Conservation (phyloP, 1,140 invertebrate species). For the Drosophila triauraria region DNA sequence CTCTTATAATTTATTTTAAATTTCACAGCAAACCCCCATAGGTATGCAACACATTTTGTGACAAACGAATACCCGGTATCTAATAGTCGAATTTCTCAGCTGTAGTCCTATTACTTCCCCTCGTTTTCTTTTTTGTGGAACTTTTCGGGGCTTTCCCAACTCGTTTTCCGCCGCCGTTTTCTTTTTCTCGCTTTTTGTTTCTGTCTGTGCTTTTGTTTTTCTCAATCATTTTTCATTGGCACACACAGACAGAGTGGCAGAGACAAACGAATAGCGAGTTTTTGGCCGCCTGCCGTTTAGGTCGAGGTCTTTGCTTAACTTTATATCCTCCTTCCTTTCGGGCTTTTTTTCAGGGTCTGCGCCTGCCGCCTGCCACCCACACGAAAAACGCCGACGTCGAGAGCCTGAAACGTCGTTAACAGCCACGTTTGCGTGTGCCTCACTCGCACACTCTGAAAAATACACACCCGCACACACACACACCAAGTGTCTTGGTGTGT, state of each 20-base stretch:
- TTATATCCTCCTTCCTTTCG: conserved; percentile 50
- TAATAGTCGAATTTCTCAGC: background rate
- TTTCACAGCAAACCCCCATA: no score
- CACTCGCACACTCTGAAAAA: conserved; percentile 18
- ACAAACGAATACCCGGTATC: background rate
- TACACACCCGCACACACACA: conserved; percentile 36
- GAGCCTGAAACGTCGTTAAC: conserved; percentile 75
- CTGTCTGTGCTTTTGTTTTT: conserved; percentile 54
- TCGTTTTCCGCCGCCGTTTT: conserved; percentile 29
- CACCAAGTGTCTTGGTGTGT: conserved; percentile 27
- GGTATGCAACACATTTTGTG: background rate
- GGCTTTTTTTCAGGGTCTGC: conserved; percentile 56
- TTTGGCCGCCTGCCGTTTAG: conserved; percentile 78
- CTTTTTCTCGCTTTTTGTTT: conserved; percentile 18
- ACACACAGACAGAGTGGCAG: conserved; percentile 5
- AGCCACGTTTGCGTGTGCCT: conserved; percentile 77
- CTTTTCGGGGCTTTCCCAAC: conserved; percentile 28
- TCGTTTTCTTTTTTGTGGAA: background rate
- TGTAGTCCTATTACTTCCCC: conserved; percentile 6
- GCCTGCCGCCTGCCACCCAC: conserved; percentile 29
- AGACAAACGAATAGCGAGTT: conserved; percentile 27
- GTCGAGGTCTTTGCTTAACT: conserved; percentile 73
- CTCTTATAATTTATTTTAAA: background rate
- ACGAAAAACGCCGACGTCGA: conserved; percentile 60
- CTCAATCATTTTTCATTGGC: conserved; percentile 59